These are phyloP conservation scores for Drosophila falleni DNA, from an alignment of 2,888 invertebrate genomes.

Conservation along the genomic window DNA sequence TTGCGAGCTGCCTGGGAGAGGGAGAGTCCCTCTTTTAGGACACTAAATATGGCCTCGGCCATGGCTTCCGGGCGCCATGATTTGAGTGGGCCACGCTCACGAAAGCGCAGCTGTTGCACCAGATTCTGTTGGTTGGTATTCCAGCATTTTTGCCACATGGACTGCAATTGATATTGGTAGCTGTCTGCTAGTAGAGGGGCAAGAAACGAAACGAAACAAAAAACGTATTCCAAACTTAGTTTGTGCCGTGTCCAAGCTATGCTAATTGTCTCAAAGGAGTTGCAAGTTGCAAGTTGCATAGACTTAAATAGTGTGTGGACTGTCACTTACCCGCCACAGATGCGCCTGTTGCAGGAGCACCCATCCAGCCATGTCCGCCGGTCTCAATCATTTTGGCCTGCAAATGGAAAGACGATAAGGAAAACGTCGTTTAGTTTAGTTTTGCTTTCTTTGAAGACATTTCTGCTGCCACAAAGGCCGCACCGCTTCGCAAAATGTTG, in stretches of 20 bases:
- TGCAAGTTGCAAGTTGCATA: background rate
- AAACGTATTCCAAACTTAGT: slow-evolving; percentile 47
- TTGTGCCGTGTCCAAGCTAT: slow-evolving; percentile 36
- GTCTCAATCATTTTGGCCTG: slow-evolving; percentile 85
- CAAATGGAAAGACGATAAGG: slow-evolving; percentile 43
- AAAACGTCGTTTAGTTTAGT: slow-evolving; percentile 52
- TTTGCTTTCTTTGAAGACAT: slow-evolving; percentile 41
- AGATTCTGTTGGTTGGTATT: slow-evolving; percentile 96
- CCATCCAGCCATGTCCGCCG: slow-evolving; percentile 84
- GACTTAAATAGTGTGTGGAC: slow-evolving; percentile 16
- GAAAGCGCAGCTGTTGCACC: slow-evolving; percentile 94
- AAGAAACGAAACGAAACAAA: slow-evolving; percentile 13
- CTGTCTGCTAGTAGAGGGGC: slow-evolving; percentile 88
- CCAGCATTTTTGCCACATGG: slow-evolving; percentile 98
- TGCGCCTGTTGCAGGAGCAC: slow-evolving; percentile 83
- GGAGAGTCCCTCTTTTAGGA: slow-evolving; percentile 94
- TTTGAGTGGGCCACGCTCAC: slow-evolving; percentile 96
- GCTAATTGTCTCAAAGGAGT: slow-evolving; percentile 42
- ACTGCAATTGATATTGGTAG: slow-evolving; percentile 97
- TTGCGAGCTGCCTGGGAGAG: slow-evolving; percentile 96
- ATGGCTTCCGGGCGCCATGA: slow-evolving; percentile 97
- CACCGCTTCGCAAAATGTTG: slow-evolving; percentile 53
- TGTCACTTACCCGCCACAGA: slow-evolving; percentile 84
- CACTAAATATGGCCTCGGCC: slow-evolving; percentile 97
- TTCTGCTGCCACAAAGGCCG: slow-evolving; percentile 28